A percentile compares a stretch with the other conserved stretches of the same genome.
Evolutionary conservation across 1,140 invertebrate genomes (phyloP).

Genomic region (Cotesia chilonis): DNA sequence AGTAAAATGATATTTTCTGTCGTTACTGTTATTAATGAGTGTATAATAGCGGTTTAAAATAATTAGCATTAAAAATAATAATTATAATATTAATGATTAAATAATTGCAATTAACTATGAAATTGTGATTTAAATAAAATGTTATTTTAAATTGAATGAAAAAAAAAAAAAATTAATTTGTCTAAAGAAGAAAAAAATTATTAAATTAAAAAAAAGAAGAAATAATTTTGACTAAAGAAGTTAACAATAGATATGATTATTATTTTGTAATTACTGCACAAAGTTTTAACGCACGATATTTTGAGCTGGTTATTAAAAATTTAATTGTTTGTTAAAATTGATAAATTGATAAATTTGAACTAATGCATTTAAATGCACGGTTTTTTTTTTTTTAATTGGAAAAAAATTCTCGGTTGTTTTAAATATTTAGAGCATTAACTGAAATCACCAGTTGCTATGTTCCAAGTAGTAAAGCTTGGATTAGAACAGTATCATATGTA

Average conservation of each 20-base stretch:
- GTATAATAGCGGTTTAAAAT: slow-evolving; percentile 41
- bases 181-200: slow-evolving; percentile 12
- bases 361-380: not conserved
- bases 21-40: slow-evolving; percentile 51
- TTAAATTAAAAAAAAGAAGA: slow-evolving; percentile 8
- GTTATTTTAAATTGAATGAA: slow-evolving; percentile 17
- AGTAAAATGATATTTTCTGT: slow-evolving; percentile 52
- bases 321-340: not conserved
- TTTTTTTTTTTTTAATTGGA: not conserved
- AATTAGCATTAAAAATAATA: slow-evolving; percentile 37
- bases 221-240: not conserved
- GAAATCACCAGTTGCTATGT: not conserved
- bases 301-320: not conserved
- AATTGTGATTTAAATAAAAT: too few relatives aligned
- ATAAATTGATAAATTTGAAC: slow-evolving; percentile 1
- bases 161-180: slow-evolving; percentile 4
- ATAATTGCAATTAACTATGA: slow-evolving; percentile 38
- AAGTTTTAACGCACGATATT: slow-evolving; percentile 29
- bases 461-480: slow-evolving; percentile 5
- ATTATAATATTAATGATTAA: slow-evolving; percentile 30
- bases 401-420: not conserved
- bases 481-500: slow-evolving; percentile 19
- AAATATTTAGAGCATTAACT: not conserved
- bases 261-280: slow-evolving; percentile 22
- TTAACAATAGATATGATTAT: not conserved